Evolutionary conservation across 2,888 invertebrate species (phyloP), one percentile per base, ranked within the genome.

Genomic region (Liposcelis brunnea): DNA sequence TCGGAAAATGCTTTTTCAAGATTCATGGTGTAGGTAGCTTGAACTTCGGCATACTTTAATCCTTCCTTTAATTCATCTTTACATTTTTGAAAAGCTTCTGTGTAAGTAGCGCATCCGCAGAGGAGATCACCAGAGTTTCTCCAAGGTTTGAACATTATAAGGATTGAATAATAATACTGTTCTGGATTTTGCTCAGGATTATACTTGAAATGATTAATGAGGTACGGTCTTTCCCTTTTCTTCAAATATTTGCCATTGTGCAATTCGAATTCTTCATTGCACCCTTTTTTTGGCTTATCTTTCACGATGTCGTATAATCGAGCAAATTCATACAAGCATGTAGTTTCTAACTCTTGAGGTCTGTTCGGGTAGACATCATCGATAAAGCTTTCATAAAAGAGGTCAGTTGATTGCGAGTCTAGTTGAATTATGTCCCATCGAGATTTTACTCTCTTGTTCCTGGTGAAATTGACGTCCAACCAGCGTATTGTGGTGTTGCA

Each of bases 401-500:
- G 38, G 15, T 50, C 48, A 16, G 49, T 48, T 32, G 48, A 49
- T 14, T 48, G 31, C 8, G 49, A 32, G 14, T 48, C 31, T 2
- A 49, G 21, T 18, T 40, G 15, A 14, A 7, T 7, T 12, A 42
- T 21, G 2, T 11, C 31, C 2, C 11, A 21, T 12, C 19, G 7
- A 16, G 12, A 15, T 50, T 55, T 55, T 26, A 56, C 48, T 46
- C 53, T 47, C 14, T 53, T 49, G 42, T 51, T 56, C 44, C 56
- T 48, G 26, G 40, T 47, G 7, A 50, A 44, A 34, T 49, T 54
- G 42, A 56, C 48, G 47, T 57, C 54, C 38, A 60, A 43, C 59
- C 59, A 60, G 52, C 54, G 50, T 36, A 59, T 55, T 26, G 54
- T 57, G 21, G 59, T 60, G 3, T 48, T 21, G 4, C 53, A 47